Conservation (phyloP, 1,140 invertebrate genomes). For the Pollicipes pollicipes region DNA sequence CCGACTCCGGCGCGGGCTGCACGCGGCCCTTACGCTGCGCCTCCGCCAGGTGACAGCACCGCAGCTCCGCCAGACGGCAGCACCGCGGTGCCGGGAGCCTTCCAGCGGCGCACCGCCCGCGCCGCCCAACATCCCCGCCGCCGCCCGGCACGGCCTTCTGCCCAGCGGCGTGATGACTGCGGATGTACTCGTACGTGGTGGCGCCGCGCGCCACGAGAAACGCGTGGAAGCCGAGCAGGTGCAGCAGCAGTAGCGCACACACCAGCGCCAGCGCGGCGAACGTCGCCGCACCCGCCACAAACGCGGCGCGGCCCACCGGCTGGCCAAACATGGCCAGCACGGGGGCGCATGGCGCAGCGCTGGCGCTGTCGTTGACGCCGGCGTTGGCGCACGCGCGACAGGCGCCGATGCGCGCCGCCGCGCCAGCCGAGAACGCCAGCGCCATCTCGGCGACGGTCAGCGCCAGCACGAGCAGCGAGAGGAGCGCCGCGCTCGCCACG, state of each 20-base stretch:
- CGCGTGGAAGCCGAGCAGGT: constrained; percentile 67
- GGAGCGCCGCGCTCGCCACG: constrained; percentile 59
- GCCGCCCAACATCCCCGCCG: background rate
- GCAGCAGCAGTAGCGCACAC: constrained; percentile 56
- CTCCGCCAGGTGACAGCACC: background rate
- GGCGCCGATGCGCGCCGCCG: background rate
- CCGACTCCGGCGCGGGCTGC: too few relatives aligned
- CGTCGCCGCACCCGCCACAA: constrained; percentile 25
- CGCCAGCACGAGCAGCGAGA: constrained; percentile 45
- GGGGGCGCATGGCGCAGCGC: constrained; percentile 10
- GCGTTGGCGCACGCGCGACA: background rate
- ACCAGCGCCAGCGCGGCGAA: constrained; percentile 43
- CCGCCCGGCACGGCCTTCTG: background rate
- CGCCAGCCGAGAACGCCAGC: constrained; percentile 22
- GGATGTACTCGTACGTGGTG: background rate
- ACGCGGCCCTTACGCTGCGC: background rate
- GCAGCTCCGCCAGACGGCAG: background rate
- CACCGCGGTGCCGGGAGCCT: too few relatives aligned
- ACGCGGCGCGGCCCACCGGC: constrained; percentile 23
- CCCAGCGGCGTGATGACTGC: background rate
- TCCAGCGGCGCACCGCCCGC: too few relatives aligned
- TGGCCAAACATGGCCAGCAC: constrained; percentile 19
- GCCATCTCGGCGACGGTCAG: constrained; percentile 48
- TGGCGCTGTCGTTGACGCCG: background rate
- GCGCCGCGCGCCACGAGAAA: background rate